A percentile compares a stretch with the other conserved stretches of the same genome.
These are phyloP conservation scores for Sweltsa coloradensis DNA, from an alignment of 1,140 invertebrate genomes.

Conservation along the genomic window DNA sequence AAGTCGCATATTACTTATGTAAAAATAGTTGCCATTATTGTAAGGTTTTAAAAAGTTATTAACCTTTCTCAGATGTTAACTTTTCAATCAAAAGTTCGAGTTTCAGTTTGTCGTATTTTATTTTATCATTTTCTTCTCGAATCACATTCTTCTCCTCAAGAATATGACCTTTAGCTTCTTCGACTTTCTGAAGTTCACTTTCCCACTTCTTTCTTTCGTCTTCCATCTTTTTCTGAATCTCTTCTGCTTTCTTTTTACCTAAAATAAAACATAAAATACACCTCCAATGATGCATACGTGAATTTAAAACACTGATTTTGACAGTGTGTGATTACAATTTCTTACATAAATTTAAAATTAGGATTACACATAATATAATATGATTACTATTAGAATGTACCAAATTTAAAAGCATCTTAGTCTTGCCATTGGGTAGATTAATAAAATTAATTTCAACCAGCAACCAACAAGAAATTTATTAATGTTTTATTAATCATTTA, in stretches of 20 bases:
- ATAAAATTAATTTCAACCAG: too few species aligned
- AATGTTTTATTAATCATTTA: too few species aligned
- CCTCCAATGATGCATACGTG: too few species aligned
- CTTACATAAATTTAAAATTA: neutral
- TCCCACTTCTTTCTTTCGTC: constrained; percentile 26
- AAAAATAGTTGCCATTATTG: too few species aligned
- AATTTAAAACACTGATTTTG: too few species aligned
- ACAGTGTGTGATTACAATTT: too few species aligned
- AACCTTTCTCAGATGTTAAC: constrained; percentile 32
- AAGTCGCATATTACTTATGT: too few species aligned
- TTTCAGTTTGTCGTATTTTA: constrained; percentile 35
- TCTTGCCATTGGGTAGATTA: too few species aligned
- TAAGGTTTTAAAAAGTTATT: too few species aligned
- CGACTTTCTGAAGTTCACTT: constrained; percentile 32
- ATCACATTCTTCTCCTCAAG: constrained; percentile 30
- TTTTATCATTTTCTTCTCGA: constrained; percentile 33
- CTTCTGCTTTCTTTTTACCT: constrained; percentile 17
- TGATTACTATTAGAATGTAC: too few species aligned
- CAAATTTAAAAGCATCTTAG: too few species aligned
- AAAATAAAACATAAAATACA: neutral
- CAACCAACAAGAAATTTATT: too few species aligned
- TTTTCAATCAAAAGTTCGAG: constrained; percentile 37
- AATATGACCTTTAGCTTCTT: constrained; percentile 31
- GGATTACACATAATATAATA: neutral
- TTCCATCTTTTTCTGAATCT: constrained; percentile 16